Conservation (phyloP, 2,888 invertebrate species). For the Amphipyra tragopoginis region DNA sequence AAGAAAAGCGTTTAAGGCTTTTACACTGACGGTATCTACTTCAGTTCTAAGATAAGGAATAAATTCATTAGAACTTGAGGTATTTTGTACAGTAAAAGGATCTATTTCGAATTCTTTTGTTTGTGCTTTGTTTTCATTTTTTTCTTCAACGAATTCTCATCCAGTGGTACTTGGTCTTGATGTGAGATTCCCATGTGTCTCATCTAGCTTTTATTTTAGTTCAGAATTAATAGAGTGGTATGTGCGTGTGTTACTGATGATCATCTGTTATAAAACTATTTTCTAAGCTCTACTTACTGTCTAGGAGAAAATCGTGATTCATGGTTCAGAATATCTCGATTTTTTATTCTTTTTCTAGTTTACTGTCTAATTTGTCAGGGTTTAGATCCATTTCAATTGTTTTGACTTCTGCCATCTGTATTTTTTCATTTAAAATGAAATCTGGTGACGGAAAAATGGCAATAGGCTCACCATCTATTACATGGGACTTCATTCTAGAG, state of each 20-base stretch:
- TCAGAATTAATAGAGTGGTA: conserved; percentile 11
- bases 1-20: conserved; percentile 16
- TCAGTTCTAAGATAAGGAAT: not conserved
- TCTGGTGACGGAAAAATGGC: no score
- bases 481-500: no score
- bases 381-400: conserved; percentile 4
- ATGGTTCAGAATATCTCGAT: conserved; percentile 21
- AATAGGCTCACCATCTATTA: no score
- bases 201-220: conserved; percentile 29
- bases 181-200: conserved; percentile 17
- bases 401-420: not conserved
- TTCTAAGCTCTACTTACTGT: conserved; percentile 47
- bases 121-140: not conserved
- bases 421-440: no score
- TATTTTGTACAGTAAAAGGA: not conserved
- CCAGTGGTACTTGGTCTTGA: not conserved
- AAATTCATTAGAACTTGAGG: not conserved
- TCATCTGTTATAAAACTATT: conserved; percentile 33
- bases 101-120: not conserved
- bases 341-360: conserved; percentile 2
- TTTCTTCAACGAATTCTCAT: conserved; percentile 4
- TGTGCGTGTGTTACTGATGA: conserved; percentile 41
- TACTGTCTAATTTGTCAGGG: not conserved
- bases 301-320: conserved; percentile 36
- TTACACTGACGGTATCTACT: not conserved